Base-by-base conservation (phyloP, 2,797 vertebrate species). In the Adrianichthys oophorus region DNA sequence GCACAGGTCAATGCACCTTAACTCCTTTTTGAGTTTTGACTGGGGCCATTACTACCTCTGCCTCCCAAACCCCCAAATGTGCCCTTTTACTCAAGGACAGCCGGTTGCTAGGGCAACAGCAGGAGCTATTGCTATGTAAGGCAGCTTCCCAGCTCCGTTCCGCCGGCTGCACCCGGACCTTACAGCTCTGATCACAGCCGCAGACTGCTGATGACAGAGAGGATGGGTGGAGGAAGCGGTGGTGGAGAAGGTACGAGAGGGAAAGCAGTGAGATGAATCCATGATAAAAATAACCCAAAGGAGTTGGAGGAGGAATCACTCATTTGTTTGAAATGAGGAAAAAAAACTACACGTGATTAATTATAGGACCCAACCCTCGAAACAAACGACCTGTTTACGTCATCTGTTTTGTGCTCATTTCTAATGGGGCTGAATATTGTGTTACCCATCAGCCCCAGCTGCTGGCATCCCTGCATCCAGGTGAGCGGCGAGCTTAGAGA, bases 81-180 rank as follows among this genome's bases (percentile, higher is more conserved):
- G 74, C 70, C 87, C 89, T 89, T 87, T 47, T 86, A 85, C 83
- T 86, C 89, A 91, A 91, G 90, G 90, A 92, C 91, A 73, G 84
- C 61, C 74, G 65, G 91, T 92, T 93, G 87, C 90, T 83, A 87
- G 72, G 91, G 91, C 83, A 92, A 92, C 91, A 37, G 32, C 32
- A 57, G 65, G 75, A 85, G 82, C 85, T 59, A 86, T 85, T 86
- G 86, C 84, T 72, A 83, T 83, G 85, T 84, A 77, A 72, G 87
- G 79, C 83, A 76, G 82, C 81, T 76, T 83, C 82, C 70, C 82
- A 43, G 48, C 74, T 83, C 77, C 61, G 85, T 90, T 91, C 82
- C 69, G 71, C 85, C 89, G 80, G 76, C 82, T 86, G 89, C 85
- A 82, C 86, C 78, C 80, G 65, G 74, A 84, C 81, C 79, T 74